Evolutionary conservation across 2,113 vertebrate species (phyloP).

Genomic region (Plectropomus leopardus): DNA sequence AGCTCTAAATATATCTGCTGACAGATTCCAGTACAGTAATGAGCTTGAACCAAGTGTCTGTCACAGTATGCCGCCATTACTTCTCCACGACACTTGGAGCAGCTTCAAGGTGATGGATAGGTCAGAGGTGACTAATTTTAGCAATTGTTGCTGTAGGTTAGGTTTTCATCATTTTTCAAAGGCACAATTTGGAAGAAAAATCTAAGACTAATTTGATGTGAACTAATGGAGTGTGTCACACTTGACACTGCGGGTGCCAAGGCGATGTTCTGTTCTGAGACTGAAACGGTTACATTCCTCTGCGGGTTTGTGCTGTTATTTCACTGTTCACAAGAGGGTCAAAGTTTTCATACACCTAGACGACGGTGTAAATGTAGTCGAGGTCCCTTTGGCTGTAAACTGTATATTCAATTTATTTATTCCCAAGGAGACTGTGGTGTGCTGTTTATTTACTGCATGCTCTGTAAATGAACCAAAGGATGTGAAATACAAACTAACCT

Average conservation of each 20-base stretch:
- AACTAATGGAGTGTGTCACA: conserved; percentile 59
- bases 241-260: conserved; percentile 20
- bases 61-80: conserved; percentile 65
- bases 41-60: conserved; percentile 80
- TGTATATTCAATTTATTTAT: background rate
- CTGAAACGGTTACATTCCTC: conserved; percentile 6
- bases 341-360: background rate
- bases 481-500: no score
- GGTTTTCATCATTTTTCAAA: conserved; percentile 65
- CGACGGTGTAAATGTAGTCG: background rate
- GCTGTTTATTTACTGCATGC: background rate
- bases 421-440: background rate
- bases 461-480: background rate
- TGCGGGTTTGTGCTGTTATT: conserved; percentile 11
- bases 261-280: conserved; percentile 7
- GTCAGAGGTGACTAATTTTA: conserved; percentile 80
- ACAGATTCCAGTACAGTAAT: conserved; percentile 79
- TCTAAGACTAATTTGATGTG: conserved; percentile 59
- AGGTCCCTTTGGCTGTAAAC: background rate
- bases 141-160: conserved; percentile 68
- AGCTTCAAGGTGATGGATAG: conserved; percentile 67
- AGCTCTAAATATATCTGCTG: conserved; percentile 78
- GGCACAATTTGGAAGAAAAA: conserved; percentile 66
- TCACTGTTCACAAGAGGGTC: background rate
- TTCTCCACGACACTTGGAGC: conserved; percentile 46